Conservation (phyloP, 2,888 invertebrate species). For the Campoletis raptor region DNA sequence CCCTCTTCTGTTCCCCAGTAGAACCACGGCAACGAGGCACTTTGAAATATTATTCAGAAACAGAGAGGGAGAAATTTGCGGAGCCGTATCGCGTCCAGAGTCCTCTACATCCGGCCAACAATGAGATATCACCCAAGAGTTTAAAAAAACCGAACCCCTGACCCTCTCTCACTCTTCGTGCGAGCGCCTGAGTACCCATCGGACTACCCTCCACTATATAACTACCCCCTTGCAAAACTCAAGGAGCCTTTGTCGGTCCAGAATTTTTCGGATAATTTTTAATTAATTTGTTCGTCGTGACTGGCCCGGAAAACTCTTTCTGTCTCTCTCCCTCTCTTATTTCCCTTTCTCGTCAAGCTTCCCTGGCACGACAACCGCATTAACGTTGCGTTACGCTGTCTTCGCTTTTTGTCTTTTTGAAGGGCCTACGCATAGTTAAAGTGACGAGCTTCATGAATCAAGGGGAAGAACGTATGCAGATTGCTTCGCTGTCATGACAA, state of each 20-base stretch:
- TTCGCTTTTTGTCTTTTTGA: slow-evolving; percentile 50
- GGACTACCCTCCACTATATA: slow-evolving; percentile 37
- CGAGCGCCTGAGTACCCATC: slow-evolving; percentile 37
- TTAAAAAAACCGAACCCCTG: slow-evolving; percentile 41
- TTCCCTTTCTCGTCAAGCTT: slow-evolving; percentile 41
- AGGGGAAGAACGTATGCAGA: slow-evolving; percentile 48
- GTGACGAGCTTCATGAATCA: slow-evolving; percentile 6
- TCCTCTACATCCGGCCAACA: slow-evolving; percentile 73
- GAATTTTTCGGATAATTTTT: slow-evolving; percentile 79
- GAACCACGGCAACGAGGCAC: slow-evolving; percentile 74
- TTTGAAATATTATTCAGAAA: slow-evolving; percentile 82
- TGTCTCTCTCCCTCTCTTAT: slow-evolving; percentile 25
- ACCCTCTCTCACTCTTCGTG: slow-evolving; percentile 42
- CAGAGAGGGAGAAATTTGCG: slow-evolving; percentile 57
- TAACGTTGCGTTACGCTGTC: slow-evolving; percentile 59
- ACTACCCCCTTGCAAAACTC: slow-evolving; percentile 56
- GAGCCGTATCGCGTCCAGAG: slow-evolving; percentile 75
- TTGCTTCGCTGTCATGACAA: slow-evolving; percentile 52
- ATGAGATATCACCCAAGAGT: slow-evolving; percentile 74
- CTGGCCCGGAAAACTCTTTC: slow-evolving; percentile 49
- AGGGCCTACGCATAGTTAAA: slow-evolving; percentile 34
- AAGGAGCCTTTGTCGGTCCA: slow-evolving; percentile 74
- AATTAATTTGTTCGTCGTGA: slow-evolving; percentile 74
- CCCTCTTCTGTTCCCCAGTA: slow-evolving; percentile 65
- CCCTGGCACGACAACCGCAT: slow-evolving; percentile 53